A percentile compares a stretch with the other conserved stretches of the same genome.
Conservation (phyloP, 2,888 invertebrate genomes). For the Dastarcus helophoroides region DNA sequence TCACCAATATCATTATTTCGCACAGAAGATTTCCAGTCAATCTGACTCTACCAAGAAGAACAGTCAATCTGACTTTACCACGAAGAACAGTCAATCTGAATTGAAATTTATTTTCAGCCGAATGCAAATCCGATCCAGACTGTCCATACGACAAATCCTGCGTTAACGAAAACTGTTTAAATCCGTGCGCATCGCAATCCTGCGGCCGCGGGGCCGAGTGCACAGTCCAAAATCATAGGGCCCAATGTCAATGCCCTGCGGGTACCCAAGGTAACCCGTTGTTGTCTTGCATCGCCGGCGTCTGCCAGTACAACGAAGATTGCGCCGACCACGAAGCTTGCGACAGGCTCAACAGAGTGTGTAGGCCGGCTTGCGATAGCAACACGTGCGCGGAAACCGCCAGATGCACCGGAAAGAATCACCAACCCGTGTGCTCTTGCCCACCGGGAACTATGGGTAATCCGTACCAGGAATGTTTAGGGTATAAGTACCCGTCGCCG, state of each 20-base stretch:
- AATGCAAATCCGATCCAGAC: slow-evolving; percentile 65
- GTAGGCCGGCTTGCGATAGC: slow-evolving; percentile 72
- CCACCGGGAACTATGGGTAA: slow-evolving; percentile 65
- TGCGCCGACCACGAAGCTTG: slow-evolving; percentile 77
- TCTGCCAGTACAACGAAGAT: slow-evolving; percentile 82
- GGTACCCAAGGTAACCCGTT: slow-evolving; percentile 79
- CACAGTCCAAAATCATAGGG: slow-evolving; percentile 59
- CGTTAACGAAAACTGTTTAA: slow-evolving; percentile 64
- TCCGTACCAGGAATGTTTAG: slow-evolving; percentile 58
- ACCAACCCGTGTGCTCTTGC: slow-evolving; percentile 70
- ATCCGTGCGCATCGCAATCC: slow-evolving; percentile 57
- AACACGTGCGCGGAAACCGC: slow-evolving; percentile 71
- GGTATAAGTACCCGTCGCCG: slow-evolving; percentile 35
- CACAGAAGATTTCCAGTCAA: no score
- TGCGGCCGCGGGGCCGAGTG: slow-evolving; percentile 77
- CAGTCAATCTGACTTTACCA: no score
- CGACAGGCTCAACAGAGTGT: slow-evolving; percentile 70
- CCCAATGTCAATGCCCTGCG: slow-evolving; percentile 71
- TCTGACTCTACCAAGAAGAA: neutral
- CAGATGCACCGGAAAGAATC: slow-evolving; percentile 59
- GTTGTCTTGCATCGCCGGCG: slow-evolving; percentile 68
- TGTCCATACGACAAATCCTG: slow-evolving; percentile 80
- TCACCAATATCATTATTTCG: no score
- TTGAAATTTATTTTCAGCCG: slow-evolving; percentile 51
- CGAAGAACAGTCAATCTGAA: neutral